Base-by-base conservation (phyloP, 2,797 vertebrate species). In the Pangasius macronema region DNA sequence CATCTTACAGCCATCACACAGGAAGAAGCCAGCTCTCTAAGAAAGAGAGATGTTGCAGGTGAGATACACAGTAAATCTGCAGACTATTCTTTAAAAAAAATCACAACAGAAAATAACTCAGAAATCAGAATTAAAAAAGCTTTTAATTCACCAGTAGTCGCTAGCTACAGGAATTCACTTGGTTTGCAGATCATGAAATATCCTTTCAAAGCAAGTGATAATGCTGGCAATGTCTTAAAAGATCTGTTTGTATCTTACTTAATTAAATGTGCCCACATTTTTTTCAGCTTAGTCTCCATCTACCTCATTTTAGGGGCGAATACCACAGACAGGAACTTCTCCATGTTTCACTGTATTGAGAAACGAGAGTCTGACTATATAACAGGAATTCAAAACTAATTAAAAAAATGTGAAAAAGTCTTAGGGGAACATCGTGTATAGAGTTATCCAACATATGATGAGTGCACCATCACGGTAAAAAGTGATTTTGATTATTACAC, bases 1-100 rank as follows among this genome's bases (percentile, higher is more conserved):
- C 97, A 97, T 53, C 93, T 99, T 91, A 97, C 98, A 88, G 94
- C 97, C 67, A 97, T 99, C 92, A 99, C 98, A 0, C 98, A 99
- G 91, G 98, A 99, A 87, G 98, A 99, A 92, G 92, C 97, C 0
- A 96, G 95, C 89, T 97, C 96, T 39, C 94, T 99, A 59, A 96
- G 97, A 87, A 96, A 95, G 86, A 96, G 92, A 65, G 98, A 99
- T 16, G 96, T 99, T 57, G 98, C 98, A 80, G 94, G 98, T 99
- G 84, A 94, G 79, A 82, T 33, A 53, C 18, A 55, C 0, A 82
- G 36, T 46, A n/a, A 30, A 46, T 49, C 81, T 49, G 11, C 46
- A 61, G 22, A 39, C 22, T 49, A 14, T 46, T 75, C 4, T 51
- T 51, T 53, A 9, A 51, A n/a, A n/a, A n/a, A 76, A 16, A 18